phyloP scores from a whole-genome alignment of 1,140 invertebrate species.

The Diabrotica virgifera region DNA sequence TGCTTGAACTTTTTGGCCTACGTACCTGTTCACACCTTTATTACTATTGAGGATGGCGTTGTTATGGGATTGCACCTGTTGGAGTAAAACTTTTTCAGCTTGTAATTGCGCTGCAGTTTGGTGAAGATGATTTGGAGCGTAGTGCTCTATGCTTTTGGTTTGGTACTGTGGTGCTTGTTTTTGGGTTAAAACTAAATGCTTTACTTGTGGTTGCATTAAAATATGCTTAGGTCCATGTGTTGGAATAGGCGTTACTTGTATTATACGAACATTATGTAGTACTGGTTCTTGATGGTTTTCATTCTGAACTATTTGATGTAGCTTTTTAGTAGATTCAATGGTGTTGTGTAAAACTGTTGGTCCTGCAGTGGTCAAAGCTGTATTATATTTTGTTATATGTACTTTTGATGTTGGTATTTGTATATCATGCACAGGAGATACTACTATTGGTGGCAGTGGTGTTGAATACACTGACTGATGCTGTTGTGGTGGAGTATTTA shows the following conservation, averaged over 20 bases:
- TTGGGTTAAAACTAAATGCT: conserved; percentile 3
- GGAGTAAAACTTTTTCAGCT: conserved; percentile 10
- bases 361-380: neutral
- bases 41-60: conserved; percentile 6
- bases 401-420: neutral
- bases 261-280: too few relatives aligned
- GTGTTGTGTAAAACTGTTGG: neutral
- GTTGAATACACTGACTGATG: neutral
- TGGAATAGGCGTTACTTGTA: neutral
- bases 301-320: too few relatives aligned
- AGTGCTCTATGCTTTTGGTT: conserved; percentile 8
- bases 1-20: neutral
- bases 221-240: neutral
- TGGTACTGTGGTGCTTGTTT: neutral
- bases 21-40: neutral
- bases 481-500: neutral
- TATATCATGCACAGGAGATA: neutral
- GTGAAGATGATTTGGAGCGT: conserved; percentile 21
- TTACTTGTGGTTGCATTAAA: neutral
- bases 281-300: too few relatives aligned
- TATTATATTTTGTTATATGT: neutral
- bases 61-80: conserved; percentile 12
- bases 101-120: conserved; percentile 11
- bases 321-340: too few relatives aligned
- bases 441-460: neutral